phyloP scores from a whole-genome alignment of 2,888 invertebrate species.

The Morpho helenor region DNA sequence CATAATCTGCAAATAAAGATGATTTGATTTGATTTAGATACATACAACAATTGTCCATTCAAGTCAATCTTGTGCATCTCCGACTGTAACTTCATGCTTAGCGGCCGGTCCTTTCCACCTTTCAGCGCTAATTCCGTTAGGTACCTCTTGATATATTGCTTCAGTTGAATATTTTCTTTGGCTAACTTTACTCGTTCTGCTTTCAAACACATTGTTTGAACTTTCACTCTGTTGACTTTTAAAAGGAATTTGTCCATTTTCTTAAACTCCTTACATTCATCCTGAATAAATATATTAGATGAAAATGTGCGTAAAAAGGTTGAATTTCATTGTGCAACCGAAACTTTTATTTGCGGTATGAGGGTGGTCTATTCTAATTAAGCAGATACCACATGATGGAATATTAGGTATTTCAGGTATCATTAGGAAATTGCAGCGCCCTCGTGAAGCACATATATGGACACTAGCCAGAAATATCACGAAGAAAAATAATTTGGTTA shows the following conservation, averaged over 20 bases:
- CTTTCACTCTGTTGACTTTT: conserved; percentile 62
- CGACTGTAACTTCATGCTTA: conserved; percentile 48
- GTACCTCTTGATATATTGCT: conserved; percentile 80
- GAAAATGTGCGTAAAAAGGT: too few relatives aligned
- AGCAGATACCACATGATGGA: too few relatives aligned
- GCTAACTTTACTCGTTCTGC: conserved; percentile 65
- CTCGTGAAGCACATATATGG: too few relatives aligned
- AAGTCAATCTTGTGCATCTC: conserved; percentile 41
- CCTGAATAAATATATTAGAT: conserved; percentile 37
- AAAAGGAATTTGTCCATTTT: conserved; percentile 86
- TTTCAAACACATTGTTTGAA: conserved; percentile 61
- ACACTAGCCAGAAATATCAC: too few relatives aligned
- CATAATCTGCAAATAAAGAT: too few relatives aligned
- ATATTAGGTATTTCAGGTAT: too few relatives aligned
- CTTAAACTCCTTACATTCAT: conserved; percentile 72
- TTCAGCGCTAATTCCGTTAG: conserved; percentile 79
- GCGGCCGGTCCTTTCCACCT: conserved; percentile 50
- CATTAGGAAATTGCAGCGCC: too few relatives aligned
- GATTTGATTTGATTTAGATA: not conserved
- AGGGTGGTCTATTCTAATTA: too few relatives aligned
- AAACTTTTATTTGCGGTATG: too few relatives aligned
- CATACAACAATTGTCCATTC: conserved; percentile 21
- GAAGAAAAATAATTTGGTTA: too few relatives aligned
- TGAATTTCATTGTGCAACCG: too few relatives aligned
- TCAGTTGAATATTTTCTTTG: conserved; percentile 82